These are phyloP conservation scores for Stegana nigrithorax DNA, from an alignment of 2,888 invertebrate genomes.

Conservation along the genomic window DNA sequence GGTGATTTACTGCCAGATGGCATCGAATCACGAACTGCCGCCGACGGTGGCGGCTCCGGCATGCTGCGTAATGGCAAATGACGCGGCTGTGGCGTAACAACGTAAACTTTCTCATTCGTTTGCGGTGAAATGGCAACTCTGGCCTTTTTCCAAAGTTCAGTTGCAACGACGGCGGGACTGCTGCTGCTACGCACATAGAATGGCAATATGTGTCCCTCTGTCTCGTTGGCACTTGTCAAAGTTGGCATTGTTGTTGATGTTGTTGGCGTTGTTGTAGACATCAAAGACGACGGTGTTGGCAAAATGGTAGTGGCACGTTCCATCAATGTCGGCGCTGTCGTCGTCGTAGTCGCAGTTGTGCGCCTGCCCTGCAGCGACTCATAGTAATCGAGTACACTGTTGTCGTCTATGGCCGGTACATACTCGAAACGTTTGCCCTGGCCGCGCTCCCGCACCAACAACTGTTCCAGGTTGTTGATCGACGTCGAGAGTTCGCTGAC, in stretches of 20 bases:
- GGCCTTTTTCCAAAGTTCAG: constrained; percentile 74
- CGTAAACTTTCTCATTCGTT: constrained; percentile 84
- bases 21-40: neutral
- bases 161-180: constrained; percentile 35
- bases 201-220: constrained; percentile 44
- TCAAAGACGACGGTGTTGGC: constrained; percentile 30
- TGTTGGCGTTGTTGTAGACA: constrained; percentile 58
- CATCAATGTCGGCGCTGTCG: constrained; percentile 31
- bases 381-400: constrained; percentile 52
- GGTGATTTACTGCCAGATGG: constrained; percentile 41
- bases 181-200: constrained; percentile 45
- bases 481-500: constrained; percentile 49
- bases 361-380: constrained; percentile 41
- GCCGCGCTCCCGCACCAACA: constrained; percentile 48
- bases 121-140: constrained; percentile 80
- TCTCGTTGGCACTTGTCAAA: constrained; percentile 58
- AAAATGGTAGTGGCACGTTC: constrained; percentile 33
- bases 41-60: neutral
- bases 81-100: constrained; percentile 81
- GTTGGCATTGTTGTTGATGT: constrained; percentile 63
- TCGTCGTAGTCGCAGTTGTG: constrained; percentile 20
- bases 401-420: constrained; percentile 52
- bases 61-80: constrained; percentile 39
- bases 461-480: constrained; percentile 57
- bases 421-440: constrained; percentile 47